Conservation (phyloP, 2,113 vertebrate genomes). For the Edolisoma coerulescens region DNA sequence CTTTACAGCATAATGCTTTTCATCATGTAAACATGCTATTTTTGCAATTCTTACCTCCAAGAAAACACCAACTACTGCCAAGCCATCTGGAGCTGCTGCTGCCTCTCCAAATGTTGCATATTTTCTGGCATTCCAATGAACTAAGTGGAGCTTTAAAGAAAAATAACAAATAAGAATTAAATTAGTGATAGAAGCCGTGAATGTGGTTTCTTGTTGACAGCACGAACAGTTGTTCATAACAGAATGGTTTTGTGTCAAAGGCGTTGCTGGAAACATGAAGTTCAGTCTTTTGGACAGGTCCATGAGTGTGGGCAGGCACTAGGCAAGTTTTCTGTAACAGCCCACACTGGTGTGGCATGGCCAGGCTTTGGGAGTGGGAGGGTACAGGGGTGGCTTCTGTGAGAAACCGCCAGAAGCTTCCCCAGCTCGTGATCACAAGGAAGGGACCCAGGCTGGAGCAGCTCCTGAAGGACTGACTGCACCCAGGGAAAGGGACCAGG, state of each 20-base stretch:
- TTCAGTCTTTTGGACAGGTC: neutral
- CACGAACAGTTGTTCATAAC: neutral
- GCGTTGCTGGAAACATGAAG: neutral
- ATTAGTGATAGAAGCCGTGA: neutral
- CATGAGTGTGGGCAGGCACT: neutral
- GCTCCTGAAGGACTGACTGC: no score
- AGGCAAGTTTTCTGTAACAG: neutral
- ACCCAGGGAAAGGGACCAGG: neutral
- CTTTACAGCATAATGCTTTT: conserved; percentile 34
- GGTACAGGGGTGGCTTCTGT: neutral
- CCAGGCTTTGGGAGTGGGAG: neutral
- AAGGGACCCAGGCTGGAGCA: neutral
- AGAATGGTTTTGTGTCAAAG: neutral
- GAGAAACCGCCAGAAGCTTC: neutral
- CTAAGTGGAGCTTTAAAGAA: conserved; percentile 86
- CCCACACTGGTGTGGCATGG: neutral
- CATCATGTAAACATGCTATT: conserved; percentile 40
- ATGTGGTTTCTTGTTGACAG: neutral
- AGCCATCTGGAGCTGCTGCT: conserved; percentile 83
- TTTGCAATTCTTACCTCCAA: conserved; percentile 81
- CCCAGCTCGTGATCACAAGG: neutral
- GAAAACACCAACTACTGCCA: conserved; percentile 92
- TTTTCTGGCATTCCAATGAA: conserved; percentile 94
- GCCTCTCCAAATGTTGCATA: conserved; percentile 89
- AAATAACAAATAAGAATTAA: neutral